phyloP scores from a whole-genome alignment of 2,888 invertebrate species.

The Mylabris sibirica region DNA sequence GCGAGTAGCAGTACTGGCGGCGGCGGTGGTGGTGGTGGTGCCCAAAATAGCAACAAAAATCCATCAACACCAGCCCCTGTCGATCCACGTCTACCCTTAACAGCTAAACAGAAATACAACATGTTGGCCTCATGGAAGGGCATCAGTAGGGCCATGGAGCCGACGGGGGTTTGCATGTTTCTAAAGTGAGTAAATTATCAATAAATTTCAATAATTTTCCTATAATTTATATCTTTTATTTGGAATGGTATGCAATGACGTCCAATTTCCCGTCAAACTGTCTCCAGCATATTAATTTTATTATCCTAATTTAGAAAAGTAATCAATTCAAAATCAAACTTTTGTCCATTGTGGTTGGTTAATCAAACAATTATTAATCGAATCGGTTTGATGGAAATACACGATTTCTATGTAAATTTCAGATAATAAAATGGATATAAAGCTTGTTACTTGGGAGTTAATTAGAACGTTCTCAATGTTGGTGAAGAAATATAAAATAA shows the following conservation, averaged over 20 bases:
- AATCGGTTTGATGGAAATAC: neutral
- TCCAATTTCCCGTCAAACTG: neutral
- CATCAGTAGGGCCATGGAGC: slow-evolving; percentile 86
- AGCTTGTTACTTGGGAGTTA: neutral
- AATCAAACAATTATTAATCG: neutral
- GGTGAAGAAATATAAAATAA: neutral
- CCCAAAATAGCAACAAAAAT: slow-evolving; percentile 60
- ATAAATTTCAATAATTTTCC: neutral
- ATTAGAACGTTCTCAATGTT: neutral
- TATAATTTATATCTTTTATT: neutral
- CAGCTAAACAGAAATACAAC: slow-evolving; percentile 86
- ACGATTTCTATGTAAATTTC: neutral
- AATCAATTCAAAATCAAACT: neutral
- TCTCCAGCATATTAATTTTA: neutral
- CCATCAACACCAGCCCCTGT: slow-evolving; percentile 72
- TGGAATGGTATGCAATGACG: slow-evolving; percentile 9
- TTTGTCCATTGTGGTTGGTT: neutral
- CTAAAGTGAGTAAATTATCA: slow-evolving; percentile 75
- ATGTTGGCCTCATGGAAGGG: slow-evolving; percentile 93
- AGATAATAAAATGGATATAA: neutral
- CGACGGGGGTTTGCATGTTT: slow-evolving; percentile 90
- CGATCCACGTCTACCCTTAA: slow-evolving; percentile 82
- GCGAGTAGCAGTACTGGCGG: slow-evolving; percentile 62
- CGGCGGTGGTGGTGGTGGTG: slow-evolving; percentile 48
- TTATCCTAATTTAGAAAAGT: neutral